phyloP scores from a whole-genome alignment of 2,888 invertebrate genomes.

The Macrosoma leucophasiata region DNA sequence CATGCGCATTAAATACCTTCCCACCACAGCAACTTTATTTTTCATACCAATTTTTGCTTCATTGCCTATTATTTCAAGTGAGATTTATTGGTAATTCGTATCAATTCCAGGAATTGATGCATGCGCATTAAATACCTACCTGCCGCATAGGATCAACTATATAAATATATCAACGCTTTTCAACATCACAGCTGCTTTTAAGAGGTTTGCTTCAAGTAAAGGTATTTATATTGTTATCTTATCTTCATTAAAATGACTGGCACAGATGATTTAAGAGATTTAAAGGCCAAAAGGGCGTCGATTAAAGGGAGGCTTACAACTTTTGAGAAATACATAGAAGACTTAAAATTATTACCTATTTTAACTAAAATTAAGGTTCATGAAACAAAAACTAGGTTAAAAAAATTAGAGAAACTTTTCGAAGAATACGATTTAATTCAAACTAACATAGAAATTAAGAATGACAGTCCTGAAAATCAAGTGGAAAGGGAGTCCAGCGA shows the following conservation, averaged over 20 bases:
- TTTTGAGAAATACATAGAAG: constrained; percentile 6
- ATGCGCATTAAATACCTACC: too few relatives aligned
- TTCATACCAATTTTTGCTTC: too few relatives aligned
- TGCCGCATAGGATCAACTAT: too few relatives aligned
- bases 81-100: too few relatives aligned
- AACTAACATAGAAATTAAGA: constrained; percentile 6
- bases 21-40: too few relatives aligned
- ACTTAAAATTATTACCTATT: constrained; percentile 1
- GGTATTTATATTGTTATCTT: constrained; percentile 1
- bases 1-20: too few relatives aligned
- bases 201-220: constrained; percentile 5
- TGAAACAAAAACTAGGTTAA: constrained; percentile 6
- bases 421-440: constrained; percentile 8
- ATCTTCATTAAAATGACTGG: constrained; percentile 3
- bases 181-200: constrained; percentile 5
- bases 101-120: too few relatives aligned
- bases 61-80: too few relatives aligned
- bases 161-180: too few relatives aligned
- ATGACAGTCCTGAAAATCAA: constrained; percentile 7
- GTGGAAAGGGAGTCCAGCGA: constrained; percentile 2
- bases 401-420: constrained; percentile 6
- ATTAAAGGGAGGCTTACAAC: constrained; percentile 8
- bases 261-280: constrained; percentile 3
- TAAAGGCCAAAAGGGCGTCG: constrained; percentile 3
- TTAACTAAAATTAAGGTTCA: constrained; percentile 3